Evolutionary conservation across 2,888 invertebrate species (phyloP).

Genomic region (Dryococelus australis): DNA sequence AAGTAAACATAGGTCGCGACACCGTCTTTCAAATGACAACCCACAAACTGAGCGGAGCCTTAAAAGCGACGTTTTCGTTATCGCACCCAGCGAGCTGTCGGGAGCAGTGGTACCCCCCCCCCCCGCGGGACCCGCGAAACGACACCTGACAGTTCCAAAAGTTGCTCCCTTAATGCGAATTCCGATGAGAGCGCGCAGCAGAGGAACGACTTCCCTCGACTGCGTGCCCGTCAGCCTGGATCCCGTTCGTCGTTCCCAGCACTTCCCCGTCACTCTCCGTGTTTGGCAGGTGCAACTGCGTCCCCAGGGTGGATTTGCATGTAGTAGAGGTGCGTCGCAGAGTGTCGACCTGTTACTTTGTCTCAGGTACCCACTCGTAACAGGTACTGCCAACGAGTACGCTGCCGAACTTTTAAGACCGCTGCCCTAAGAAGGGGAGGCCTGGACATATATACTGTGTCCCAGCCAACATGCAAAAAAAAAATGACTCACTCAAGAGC

Average conservation of each 20-base stretch:
- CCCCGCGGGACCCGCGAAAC: neutral
- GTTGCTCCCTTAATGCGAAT: neutral
- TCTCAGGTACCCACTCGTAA: no score
- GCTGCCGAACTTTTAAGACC: no score
- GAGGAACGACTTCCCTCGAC: neutral
- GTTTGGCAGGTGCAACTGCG: no score
- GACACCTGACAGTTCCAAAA: neutral
- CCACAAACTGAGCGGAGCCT: neutral
- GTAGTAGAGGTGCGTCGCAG: no score
- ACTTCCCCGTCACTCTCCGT: neutral
- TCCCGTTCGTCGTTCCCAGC: neutral
- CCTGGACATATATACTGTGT: no score
- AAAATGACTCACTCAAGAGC: no score
- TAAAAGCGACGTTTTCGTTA: neutral
- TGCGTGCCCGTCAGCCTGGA: neutral
- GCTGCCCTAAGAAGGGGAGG: no score
- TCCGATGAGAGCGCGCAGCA: neutral
- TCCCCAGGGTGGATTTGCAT: no score
- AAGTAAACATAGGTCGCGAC: no score
- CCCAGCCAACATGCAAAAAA: no score
- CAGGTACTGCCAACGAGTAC: no score
- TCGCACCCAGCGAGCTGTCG: neutral
- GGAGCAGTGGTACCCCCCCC: neutral
- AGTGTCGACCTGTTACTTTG: no score
- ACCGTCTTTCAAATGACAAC: neutral